Conservation (phyloP, 1,140 invertebrate species). For the Hylyphantes graminicola region DNA sequence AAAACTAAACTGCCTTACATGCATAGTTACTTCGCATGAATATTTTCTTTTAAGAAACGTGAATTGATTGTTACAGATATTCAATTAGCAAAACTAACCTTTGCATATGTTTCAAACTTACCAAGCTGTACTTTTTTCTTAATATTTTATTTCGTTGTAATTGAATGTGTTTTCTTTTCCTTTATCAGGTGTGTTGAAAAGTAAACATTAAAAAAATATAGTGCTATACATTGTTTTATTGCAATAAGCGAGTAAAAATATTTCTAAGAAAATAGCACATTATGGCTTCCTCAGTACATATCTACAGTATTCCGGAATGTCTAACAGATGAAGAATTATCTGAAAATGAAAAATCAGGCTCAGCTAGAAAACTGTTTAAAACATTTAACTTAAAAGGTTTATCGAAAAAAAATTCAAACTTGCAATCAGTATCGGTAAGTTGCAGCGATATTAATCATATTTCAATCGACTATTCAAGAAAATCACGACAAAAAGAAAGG, state of each 20-base stretch:
- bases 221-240: background rate
- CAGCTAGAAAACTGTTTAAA: background rate
- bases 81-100: too few species aligned
- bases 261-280: background rate
- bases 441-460: background rate
- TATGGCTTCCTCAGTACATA: slow-evolving; percentile 4
- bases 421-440: background rate
- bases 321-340: slow-evolving; percentile 20
- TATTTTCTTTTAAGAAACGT: too few species aligned
- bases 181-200: too few species aligned
- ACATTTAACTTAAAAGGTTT: background rate
- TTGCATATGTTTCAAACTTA: too few species aligned
- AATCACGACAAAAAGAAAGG: background rate
- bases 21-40: too few species aligned
- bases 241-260: background rate
- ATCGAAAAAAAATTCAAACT: background rate
- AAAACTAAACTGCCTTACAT: too few species aligned
- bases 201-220: background rate
- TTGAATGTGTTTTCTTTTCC: too few species aligned
- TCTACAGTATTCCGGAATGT: slow-evolving; percentile 38
- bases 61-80: too few species aligned
- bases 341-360: background rate
- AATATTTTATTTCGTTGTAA: too few species aligned
- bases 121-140: too few species aligned
- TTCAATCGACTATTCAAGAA: background rate